Evolutionary conservation across 2,113 vertebrate species (phyloP), one percentile per base, ranked within the genome.

Genomic region (Probosciger aterrimus): DNA sequence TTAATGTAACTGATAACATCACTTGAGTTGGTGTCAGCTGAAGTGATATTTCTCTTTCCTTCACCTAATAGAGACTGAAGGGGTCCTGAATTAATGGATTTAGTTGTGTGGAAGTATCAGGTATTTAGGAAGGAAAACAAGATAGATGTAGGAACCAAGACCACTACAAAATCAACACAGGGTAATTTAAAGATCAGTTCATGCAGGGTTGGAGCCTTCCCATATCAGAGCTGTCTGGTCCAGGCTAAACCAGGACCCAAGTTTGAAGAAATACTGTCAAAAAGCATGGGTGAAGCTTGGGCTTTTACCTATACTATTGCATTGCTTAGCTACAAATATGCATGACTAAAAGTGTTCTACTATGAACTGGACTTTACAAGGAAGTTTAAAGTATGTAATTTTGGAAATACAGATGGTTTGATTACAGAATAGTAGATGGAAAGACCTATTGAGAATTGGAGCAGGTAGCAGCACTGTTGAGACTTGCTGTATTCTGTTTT

Each of bases 1-100:
- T 44, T 80, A 62, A 57, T 28, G 39, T 47, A 94, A 92, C 60
- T 2, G 20, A 79, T 75, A 86, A 35, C 74, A 71, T 60, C 83
- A 20, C 57, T 82, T 60, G 41, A 73, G 65, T 37, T 41, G 84
- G 41, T 92, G 78, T 69, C 78, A 90, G 60, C 59, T 86, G 62
- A 62, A 91, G 73, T 49, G 69, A 18, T 79, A n/a, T 78, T 93
- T 95, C 70, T 83, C 82, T 79, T 95, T 79, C 52, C 17, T 52
- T 92, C 70, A 57, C 57, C 84, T 85, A 63, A 74, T 53, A 33
- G 84, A 86, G 73, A 71, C 50, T 92, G 86, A 92, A 92, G 75
- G 52, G 57, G 49, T 28, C 49, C 35, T 53, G 43, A 75, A 55
- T 80, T 87, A 79, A 74, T 91, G 69, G 30, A 30, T 75, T 92